These are phyloP conservation scores for Nannospalax galili DNA, from an alignment of 2,113 vertebrate genomes.

Conservation along the genomic window DNA sequence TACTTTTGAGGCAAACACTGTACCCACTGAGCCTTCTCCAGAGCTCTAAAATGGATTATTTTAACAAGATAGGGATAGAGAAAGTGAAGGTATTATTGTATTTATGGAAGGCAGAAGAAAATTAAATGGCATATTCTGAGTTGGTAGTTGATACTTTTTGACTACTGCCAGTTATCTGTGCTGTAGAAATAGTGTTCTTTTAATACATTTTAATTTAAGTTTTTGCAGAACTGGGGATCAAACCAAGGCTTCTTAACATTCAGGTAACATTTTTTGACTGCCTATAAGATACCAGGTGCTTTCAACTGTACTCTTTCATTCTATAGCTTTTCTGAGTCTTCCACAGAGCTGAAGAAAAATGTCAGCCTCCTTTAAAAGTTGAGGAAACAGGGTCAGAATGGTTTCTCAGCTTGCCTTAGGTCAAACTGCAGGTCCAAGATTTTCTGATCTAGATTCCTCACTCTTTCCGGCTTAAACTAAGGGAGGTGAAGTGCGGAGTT, in stretches of 20 bases:
- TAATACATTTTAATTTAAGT: background rate
- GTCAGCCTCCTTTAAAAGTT: background rate
- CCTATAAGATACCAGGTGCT: background rate
- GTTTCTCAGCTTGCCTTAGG: background rate
- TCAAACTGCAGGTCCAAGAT: slow-evolving; percentile 4
- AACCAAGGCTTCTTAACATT: background rate
- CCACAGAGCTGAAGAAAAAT: background rate
- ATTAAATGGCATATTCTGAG: background rate
- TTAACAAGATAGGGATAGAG: background rate
- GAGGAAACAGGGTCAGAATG: slow-evolving; percentile 4
- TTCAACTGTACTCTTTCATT: slow-evolving; percentile 20
- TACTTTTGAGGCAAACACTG: no score
- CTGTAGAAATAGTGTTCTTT: background rate
- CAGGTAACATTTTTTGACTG: background rate
- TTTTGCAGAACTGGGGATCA: background rate
- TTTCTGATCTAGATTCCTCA: background rate
- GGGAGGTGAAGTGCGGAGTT: background rate
- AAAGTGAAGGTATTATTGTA: background rate
- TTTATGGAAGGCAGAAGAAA: background rate
- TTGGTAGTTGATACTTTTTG: background rate
- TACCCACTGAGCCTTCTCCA: no score
- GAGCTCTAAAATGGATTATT: no score
- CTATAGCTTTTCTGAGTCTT: background rate
- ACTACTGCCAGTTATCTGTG: background rate
- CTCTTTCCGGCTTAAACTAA: background rate